Evolutionary conservation across 2,888 invertebrate genomes (phyloP), one percentile per base, ranked within the genome.

Genomic region (Drosophila niveifrons): DNA sequence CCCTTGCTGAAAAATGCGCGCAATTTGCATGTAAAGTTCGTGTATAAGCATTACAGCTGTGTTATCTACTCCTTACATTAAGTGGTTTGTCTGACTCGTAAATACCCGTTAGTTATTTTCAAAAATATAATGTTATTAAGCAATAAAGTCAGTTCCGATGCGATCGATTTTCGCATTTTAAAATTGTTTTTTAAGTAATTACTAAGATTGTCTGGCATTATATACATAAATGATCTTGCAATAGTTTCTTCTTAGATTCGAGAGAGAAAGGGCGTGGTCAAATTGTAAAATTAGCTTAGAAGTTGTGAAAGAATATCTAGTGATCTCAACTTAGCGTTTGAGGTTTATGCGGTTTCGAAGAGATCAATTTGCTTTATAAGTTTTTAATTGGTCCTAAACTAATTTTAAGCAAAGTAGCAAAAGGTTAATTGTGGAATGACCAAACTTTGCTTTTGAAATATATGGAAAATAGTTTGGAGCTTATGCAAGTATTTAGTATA

Each of bases 1-100:
- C 15, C 10, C 48, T 17, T 23, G 51, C 17, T 8, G 15, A 29
- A 34, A 55, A 56, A 18, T 31, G 55, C 44, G 44, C 44, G 55
- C 46, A 56, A 46, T 36, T 15, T 56, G 11, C 10, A 17, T 23
- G 4, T 44, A 23, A 34, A 2, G 10, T 56, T 3, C 7, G n/a
- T 23, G 9, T 44, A 23, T 44, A 2, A 13, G 29, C 8, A 39
- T 44, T 18, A 18, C 17, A 36, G 36, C n/a, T 18, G 8, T 34
- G 10, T 39, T 3, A 7, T 34, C 4, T 36, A 36, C 23, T 23
- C 1, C 23, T 23, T 4, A 23, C 23, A 23, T n/a, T 4, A 36
- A 36, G 4, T 36, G n/a, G 1, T n/a, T 4, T 36, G 11, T 6
- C 11, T 36, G n/a, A 36, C 36, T 36, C 4, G 3, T 3, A n/a